Evolutionary conservation across 1,140 invertebrate genomes (phyloP).

Genomic region (Pseudobourletiella spinata): DNA sequence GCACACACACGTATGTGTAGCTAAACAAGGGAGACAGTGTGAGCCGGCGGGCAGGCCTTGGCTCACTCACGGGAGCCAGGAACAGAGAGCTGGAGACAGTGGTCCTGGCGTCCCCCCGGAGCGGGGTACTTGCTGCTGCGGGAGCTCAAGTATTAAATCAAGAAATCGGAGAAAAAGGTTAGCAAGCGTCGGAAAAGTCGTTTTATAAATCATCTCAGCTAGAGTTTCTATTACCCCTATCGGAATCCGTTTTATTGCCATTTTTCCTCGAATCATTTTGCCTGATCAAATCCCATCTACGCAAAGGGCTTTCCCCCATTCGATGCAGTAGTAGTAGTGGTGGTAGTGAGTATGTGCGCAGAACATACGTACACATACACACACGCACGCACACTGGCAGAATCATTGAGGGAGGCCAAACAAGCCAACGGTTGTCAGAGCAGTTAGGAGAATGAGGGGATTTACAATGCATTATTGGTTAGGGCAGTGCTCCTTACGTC

Average conservation of each 20-base stretch:
- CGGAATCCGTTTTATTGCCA: slow-evolving; percentile 19
- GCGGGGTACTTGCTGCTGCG: not conserved
- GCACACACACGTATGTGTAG: too few species aligned
- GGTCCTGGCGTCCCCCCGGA: not conserved
- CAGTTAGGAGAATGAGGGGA: too few species aligned
- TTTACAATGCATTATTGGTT: too few species aligned
- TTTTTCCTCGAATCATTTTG: slow-evolving; percentile 5
- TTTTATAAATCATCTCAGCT: slow-evolving; percentile 13
- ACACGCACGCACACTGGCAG: too few species aligned
- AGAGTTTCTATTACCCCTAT: slow-evolving; percentile 12
- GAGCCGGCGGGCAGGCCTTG: not conserved
- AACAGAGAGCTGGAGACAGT: not conserved
- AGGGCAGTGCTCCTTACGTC: too few species aligned
- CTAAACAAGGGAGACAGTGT: not conserved
- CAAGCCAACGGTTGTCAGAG: too few species aligned
- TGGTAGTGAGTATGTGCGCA: not conserved
- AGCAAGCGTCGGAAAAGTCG: slow-evolving; percentile 12
- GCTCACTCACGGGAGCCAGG: not conserved
- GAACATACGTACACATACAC: not conserved
- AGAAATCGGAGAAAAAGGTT: not conserved
- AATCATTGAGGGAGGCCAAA: too few species aligned
- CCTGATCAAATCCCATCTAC: slow-evolving; percentile 4
- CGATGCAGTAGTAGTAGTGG: not conserved
- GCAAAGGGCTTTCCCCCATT: not conserved
- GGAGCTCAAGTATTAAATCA: too few species aligned